A percentile compares a stretch with the other conserved stretches of the same genome.
These are phyloP conservation scores for Aegithalos caudatus DNA, from an alignment of 2,113 vertebrate species.

Conservation along the genomic window DNA sequence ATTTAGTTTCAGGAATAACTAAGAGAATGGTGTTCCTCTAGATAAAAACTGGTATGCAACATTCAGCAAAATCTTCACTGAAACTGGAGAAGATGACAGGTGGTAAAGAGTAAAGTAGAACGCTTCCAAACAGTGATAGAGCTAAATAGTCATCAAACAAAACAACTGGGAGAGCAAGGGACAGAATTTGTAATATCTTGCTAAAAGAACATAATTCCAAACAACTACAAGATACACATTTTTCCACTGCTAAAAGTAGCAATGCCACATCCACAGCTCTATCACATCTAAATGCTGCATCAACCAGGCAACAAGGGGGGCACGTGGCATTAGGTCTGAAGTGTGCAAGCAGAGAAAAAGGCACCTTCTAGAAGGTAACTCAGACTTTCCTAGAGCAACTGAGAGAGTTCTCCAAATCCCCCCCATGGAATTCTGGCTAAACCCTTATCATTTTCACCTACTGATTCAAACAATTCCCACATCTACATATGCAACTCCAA, in stretches of 20 bases:
- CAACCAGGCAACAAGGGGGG: rapidly evolving
- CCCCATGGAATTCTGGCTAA: neutral
- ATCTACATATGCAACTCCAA: neutral
- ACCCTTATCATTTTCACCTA: neutral
- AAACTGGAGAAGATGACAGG: neutral
- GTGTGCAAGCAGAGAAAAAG: neutral
- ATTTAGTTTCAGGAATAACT: neutral
- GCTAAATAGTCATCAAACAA: neutral
- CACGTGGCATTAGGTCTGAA: neutral
- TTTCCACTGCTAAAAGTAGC: neutral
- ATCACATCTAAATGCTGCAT: neutral
- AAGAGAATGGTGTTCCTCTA: neutral
- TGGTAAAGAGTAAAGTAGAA: neutral
- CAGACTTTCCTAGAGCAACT: neutral
- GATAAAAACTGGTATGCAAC: neutral
- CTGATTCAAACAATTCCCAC: neutral
- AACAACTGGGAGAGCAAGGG: neutral
- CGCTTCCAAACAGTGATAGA: neutral
- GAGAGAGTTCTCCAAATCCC: neutral
- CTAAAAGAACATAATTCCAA: neutral
- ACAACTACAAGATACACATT: neutral
- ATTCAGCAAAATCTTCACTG: neutral
- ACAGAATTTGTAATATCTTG: neutral
- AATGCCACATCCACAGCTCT: neutral
- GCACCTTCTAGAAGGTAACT: neutral